These are phyloP conservation scores for Pseudomugil gertrudae DNA, from an alignment of 2,797 vertebrate genomes.

Conservation along the genomic window DNA sequence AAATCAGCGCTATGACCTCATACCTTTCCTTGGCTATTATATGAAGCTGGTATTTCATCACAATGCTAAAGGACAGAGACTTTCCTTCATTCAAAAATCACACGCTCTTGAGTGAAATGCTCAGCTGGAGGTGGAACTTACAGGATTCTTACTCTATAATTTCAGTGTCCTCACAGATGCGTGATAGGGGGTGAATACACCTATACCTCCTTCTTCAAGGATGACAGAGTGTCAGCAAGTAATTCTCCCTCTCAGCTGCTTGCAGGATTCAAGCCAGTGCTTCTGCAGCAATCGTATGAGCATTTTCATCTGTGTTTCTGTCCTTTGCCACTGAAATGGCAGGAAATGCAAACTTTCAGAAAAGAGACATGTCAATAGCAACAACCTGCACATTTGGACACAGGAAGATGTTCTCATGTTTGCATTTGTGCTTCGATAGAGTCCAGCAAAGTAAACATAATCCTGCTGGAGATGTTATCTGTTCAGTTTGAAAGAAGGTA, in stretches of 20 bases:
- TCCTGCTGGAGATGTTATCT: slow-evolving; percentile 11
- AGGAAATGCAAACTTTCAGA: slow-evolving; percentile 4
- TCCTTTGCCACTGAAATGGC: slow-evolving; percentile 2
- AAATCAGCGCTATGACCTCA: background rate
- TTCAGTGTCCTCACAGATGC: slow-evolving; percentile 20
- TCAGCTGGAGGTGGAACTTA: slow-evolving; percentile 15
- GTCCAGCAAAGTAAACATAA: slow-evolving; percentile 32
- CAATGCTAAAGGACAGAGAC: background rate
- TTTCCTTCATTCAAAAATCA: background rate
- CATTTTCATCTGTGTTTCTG: background rate
- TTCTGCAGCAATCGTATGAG: background rate
- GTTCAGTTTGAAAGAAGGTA: slow-evolving; percentile 17
- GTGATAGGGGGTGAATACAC: slow-evolving; percentile 5
- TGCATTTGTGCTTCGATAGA: slow-evolving; percentile 22
- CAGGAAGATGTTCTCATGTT: slow-evolving; percentile 13
- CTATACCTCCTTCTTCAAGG: background rate
- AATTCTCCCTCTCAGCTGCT: background rate
- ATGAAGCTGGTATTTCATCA: background rate
- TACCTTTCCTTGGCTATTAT: background rate
- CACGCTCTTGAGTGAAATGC: background rate
- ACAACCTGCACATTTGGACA: background rate
- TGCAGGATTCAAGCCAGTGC: background rate
- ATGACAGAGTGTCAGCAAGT: slow-evolving; percentile 1
- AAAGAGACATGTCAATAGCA: slow-evolving; percentile 12
- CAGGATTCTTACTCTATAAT: slow-evolving; percentile 31